Conservation (phyloP, 2,113 vertebrate species). For the Willisornis vidua region DNA sequence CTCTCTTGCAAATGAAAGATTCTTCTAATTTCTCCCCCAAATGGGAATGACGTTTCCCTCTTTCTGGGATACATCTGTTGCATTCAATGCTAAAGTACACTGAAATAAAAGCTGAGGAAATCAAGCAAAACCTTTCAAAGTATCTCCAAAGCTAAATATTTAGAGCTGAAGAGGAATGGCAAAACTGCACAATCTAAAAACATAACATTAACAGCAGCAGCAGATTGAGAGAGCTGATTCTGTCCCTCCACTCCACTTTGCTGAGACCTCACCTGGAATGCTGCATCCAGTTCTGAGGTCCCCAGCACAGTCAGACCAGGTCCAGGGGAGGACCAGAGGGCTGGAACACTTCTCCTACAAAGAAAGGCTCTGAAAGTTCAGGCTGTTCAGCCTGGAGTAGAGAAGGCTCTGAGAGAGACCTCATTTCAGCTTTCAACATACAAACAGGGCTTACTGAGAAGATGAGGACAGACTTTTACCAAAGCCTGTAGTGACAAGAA, state of each 20-base stretch:
- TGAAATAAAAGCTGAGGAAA: not conserved
- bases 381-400: not conserved
- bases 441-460: not conserved
- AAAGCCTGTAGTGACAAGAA: not conserved
- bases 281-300: not conserved
- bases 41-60: not conserved
- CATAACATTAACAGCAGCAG: not conserved
- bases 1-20: not conserved
- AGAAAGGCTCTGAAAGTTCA: not conserved
- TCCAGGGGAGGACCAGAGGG: not conserved
- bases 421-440: not conserved
- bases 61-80: not conserved
- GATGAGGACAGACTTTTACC: not conserved
- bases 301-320: not conserved
- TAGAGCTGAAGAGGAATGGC: not conserved
- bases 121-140: not conserved
- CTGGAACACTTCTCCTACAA: not conserved
- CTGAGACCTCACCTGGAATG: not conserved
- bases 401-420: not conserved
- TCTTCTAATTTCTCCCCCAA: not conserved
- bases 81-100: not conserved
- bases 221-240: fast-evolving
- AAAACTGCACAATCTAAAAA: not conserved
- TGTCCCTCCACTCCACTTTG: not conserved
- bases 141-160: not conserved